phyloP scores from a whole-genome alignment of 1,140 invertebrate genomes.

The Papilio polyxenes region DNA sequence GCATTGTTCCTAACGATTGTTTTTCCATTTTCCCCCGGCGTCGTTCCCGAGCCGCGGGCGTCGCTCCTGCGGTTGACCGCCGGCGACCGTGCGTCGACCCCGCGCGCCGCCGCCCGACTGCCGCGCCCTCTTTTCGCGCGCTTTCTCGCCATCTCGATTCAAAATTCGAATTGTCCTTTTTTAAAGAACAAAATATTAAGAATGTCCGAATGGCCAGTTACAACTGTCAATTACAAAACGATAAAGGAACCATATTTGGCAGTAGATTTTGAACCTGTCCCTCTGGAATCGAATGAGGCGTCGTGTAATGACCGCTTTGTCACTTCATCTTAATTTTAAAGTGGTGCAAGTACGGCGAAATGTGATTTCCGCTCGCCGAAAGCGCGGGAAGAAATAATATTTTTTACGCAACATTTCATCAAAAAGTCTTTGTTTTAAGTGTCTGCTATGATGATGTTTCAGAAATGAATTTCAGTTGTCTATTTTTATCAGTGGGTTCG shows the following conservation, averaged over 20 bases:
- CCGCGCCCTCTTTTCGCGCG: slow-evolving; percentile 45
- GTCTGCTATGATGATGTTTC: background rate
- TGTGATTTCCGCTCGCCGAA: background rate
- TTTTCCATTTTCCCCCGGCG: slow-evolving; percentile 67
- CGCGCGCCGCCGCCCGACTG: slow-evolving; percentile 52
- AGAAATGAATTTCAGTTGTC: slow-evolving; percentile 41
- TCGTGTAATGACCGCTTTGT: slow-evolving; percentile 26
- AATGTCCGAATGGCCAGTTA: slow-evolving; percentile 30
- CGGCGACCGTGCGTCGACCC: slow-evolving; percentile 69
- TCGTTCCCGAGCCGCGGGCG: slow-evolving; percentile 55
- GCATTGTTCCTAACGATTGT: slow-evolving; percentile 72
- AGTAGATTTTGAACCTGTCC: slow-evolving; percentile 27
- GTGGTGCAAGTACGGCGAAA: slow-evolving; percentile 6
- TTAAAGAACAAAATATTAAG: slow-evolving; percentile 41
- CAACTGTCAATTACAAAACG: slow-evolving; percentile 37
- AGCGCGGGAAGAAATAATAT: background rate
- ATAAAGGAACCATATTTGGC: slow-evolving; percentile 22
- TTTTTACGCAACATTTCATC: background rate
- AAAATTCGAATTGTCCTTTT: slow-evolving; percentile 54
- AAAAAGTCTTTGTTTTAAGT: background rate
- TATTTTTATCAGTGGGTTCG: slow-evolving; percentile 50
- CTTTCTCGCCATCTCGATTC: slow-evolving; percentile 59
- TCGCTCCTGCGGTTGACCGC: slow-evolving; percentile 67
- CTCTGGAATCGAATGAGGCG: background rate
- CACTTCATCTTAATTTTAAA: slow-evolving; percentile 28